Base-by-base conservation (phyloP, 2,888 invertebrate species). In the Tetragonisca angustula region DNA sequence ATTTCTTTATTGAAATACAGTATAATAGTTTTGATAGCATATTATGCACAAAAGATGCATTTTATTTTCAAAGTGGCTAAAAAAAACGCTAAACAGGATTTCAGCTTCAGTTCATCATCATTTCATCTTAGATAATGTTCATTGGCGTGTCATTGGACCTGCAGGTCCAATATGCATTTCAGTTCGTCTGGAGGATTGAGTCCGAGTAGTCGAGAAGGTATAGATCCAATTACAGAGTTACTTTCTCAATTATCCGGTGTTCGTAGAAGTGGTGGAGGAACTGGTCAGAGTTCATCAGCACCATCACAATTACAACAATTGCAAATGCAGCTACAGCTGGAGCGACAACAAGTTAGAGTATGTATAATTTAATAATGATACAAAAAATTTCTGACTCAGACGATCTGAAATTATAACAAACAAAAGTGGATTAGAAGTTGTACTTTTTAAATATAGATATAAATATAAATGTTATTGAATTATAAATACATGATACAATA, bases 171-270 rank as follows among this genome's bases (percentile, higher is more conserved):
- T 95, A 98, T 99, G 98, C 98, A 98, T 95, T 99, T 99, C 95
- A 98, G 97, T 96, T 97, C 98, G 91, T 97, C 97, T 91, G 97
- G 97, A 92, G 98, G 97, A 85, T 96, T 98, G 92, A 97, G 98
- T 92, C 98, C 98, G 90, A 98, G 97, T 92, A 97, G 97, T 92
- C 97, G 99, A 91, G 99, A 99, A 95, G 97, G 98, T 87, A 99
- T 99, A 94, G 99, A 99, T 95, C 99, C 99, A 83, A 99, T 99
- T 93, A 98, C 99, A 87, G 99, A 99, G 95, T 96, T 99, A 88
- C 95, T 99, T 88, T 98, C 99, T 81, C 99, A 99, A 95, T 96
- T 99, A 94, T 98, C 99, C 73, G 98, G 98, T 92, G 99, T 98
- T 89, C 96, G 99, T 92, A 97, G 98, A 92, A 95, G 95, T 79